Percentiles rank a stretch among this genome's conserved stretches.
Evolutionary conservation across 2,113 vertebrate species (phyloP).

Genomic region (Spermophilus dauricus): DNA sequence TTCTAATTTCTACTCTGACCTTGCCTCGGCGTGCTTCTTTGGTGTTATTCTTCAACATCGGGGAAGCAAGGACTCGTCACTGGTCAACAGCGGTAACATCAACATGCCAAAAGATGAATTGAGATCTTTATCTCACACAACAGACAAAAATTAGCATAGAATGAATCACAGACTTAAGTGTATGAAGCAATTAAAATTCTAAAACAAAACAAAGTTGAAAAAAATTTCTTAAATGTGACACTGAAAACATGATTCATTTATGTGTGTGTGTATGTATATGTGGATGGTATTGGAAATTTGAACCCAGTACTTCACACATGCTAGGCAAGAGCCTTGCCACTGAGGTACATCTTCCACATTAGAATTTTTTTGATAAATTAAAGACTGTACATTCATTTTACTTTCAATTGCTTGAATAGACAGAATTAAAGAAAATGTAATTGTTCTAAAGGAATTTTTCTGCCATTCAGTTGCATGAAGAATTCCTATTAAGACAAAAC

Average conservation of each 20-base stretch:
- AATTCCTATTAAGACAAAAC: slow-evolving; percentile 66
- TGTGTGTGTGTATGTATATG: too few species aligned
- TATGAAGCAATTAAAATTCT: slow-evolving; percentile 1
- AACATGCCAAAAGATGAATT: background rate
- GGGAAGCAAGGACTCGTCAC: too few species aligned
- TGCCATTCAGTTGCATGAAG: slow-evolving; percentile 56
- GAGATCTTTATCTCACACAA: background rate
- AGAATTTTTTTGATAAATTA: background rate
- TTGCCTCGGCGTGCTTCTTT: too few species aligned
- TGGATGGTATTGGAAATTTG: background rate
- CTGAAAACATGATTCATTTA: slow-evolving; percentile 5
- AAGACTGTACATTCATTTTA: background rate
- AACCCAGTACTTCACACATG: background rate
- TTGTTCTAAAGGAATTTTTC: slow-evolving; percentile 46
- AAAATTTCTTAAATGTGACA: background rate
- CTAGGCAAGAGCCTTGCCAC: background rate
- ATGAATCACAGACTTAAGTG: background rate
- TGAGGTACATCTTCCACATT: background rate
- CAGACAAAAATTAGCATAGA: background rate
- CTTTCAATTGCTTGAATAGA: slow-evolving; percentile 26
- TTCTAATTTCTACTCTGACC: too few species aligned
- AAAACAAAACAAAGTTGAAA: slow-evolving; percentile 26
- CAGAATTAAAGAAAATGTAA: slow-evolving; percentile 52
- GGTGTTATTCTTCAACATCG: too few species aligned
- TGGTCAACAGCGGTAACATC: too few species aligned